A percentile compares a stretch with the other conserved stretches of the same genome.
Evolutionary conservation across 2,888 invertebrate genomes (phyloP).

Genomic region (Napeogenes inachia): DNA sequence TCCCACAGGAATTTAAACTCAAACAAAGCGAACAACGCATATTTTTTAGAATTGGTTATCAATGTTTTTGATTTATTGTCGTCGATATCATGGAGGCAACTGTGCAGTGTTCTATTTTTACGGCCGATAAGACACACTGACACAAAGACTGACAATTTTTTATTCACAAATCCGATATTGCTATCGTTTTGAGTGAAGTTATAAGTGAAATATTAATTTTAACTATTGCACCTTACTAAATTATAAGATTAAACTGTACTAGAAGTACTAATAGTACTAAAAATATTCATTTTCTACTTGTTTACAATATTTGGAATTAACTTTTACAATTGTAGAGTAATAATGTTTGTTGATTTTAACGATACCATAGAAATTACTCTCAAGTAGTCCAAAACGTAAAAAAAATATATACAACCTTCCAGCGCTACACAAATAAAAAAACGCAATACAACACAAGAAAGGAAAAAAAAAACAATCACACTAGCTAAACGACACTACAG

Average conservation of each 20-base stretch:
- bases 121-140: conserved; percentile 22
- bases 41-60: conserved; percentile 1
- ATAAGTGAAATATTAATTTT: too few relatives aligned
- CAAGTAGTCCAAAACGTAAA: background rate
- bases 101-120: conserved; percentile 26
- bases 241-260: too few relatives aligned
- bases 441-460: conserved; percentile 19
- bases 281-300: too few relatives aligned
- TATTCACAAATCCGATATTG: conserved; percentile 33
- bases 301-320: too few relatives aligned
- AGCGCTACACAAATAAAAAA: conserved; percentile 18
- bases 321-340: too few relatives aligned
- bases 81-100: conserved; percentile 23
- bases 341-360: too few relatives aligned
- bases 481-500: conserved; percentile 49
- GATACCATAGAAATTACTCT: conserved; percentile 25
- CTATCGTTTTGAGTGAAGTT: conserved; percentile 36
- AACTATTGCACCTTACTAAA: too few relatives aligned
- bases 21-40: conserved; percentile 35
- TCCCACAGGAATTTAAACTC: too few relatives aligned
- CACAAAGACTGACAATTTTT: conserved; percentile 13
- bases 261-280: too few relatives aligned
- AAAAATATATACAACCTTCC: conserved; percentile 33
- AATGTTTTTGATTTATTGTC: conserved; percentile 39
- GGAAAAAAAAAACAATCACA: conserved; percentile 49